phyloP scores from a whole-genome alignment of 2,797 vertebrate species.

The Hyperoplus immaculatus region DNA sequence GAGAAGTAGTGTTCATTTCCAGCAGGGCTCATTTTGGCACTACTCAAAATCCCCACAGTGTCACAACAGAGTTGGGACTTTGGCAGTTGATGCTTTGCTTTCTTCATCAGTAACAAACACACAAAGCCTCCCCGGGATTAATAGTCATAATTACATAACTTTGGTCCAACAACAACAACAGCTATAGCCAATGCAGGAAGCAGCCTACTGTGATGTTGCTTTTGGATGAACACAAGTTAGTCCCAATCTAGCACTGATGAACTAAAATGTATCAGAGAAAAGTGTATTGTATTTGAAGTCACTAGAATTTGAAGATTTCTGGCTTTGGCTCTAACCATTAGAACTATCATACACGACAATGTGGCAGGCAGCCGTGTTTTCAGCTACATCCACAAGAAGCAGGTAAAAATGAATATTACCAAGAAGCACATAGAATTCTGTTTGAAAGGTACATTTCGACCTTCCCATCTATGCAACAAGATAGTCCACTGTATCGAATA shows the following conservation, averaged over 20 bases:
- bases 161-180: slow-evolving; percentile 22
- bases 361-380: background rate
- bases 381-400: background rate
- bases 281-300: slow-evolving; percentile 10
- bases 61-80: slow-evolving; percentile 47
- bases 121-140: slow-evolving; percentile 40
- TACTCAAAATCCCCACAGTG: slow-evolving; percentile 41
- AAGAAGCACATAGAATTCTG: background rate
- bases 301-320: background rate
- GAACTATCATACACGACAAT: background rate
- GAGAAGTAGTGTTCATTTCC: slow-evolving; percentile 61
- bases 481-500: background rate
- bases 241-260: slow-evolving; percentile 3
- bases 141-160: slow-evolving; percentile 31
- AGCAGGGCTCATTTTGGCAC: slow-evolving; percentile 53
- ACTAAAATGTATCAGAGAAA: background rate
- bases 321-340: background rate
- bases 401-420: background rate
- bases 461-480: background rate
- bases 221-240: background rate
- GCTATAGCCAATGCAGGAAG: slow-evolving; percentile 11
- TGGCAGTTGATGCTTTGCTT: slow-evolving; percentile 45
- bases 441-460: background rate
- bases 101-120: slow-evolving; percentile 40
- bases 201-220: slow-evolving; percentile 7